Evolutionary conservation across 2,113 vertebrate species (phyloP).

Genomic region (Psittacara wagleri): DNA sequence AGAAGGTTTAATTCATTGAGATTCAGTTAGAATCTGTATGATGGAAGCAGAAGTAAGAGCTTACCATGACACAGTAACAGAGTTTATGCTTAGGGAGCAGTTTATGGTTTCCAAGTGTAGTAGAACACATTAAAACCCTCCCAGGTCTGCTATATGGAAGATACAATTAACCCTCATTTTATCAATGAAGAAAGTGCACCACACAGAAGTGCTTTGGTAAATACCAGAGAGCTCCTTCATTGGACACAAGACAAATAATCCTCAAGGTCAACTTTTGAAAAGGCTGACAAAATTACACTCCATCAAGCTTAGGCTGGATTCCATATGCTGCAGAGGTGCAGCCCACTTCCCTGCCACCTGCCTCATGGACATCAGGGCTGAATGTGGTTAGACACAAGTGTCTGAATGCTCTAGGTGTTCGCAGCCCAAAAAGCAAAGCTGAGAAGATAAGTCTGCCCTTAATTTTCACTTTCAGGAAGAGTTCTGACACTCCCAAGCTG

Average conservation of each 20-base stretch:
- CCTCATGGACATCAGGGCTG: fast-evolving
- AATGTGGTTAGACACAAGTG: fast-evolving
- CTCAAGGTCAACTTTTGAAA: neutral
- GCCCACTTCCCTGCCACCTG: neutral
- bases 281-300: neutral
- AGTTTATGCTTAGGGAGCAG: neutral
- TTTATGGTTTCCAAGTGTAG: neutral
- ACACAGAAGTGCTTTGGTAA: neutral
- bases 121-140: neutral
- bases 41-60: neutral
- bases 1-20: neutral
- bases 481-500: neutral
- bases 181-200: neutral
- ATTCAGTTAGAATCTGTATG: neutral
- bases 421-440: neutral
- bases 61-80: neutral
- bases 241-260: neutral
- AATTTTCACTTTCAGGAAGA: neutral
- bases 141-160: neutral
- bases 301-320: neutral
- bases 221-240: neutral
- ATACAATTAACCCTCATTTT: neutral
- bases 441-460: neutral
- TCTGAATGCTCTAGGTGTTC: neutral
- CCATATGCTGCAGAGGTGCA: fast-evolving